Conservation (phyloP, 2,797 vertebrate species). For the Monodelphis domestica region DNA sequence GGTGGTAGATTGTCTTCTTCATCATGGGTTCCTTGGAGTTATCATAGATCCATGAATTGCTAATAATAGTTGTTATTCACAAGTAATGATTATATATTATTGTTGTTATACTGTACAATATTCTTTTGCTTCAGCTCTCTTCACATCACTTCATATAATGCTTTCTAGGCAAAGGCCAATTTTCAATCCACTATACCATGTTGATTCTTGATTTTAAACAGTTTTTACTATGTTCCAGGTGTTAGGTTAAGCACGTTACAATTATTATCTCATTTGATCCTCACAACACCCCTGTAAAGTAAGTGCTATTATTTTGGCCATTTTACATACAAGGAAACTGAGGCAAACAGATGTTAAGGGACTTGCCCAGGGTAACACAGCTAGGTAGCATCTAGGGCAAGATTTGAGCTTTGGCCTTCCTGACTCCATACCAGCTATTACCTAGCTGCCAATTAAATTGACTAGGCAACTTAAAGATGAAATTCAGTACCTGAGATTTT, state of each 20-base stretch:
- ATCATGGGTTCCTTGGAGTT: too few species aligned
- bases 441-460: background rate
- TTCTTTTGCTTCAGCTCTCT: too few species aligned
- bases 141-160: too few species aligned
- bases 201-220: background rate
- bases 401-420: background rate
- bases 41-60: too few species aligned
- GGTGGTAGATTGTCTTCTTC: too few species aligned
- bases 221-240: background rate
- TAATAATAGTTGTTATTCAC: too few species aligned
- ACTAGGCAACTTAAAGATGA: background rate
- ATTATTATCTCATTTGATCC: background rate
- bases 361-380: background rate
- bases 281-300: background rate
- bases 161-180: too few species aligned
- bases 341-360: background rate
- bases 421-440: background rate
- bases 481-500: conserved; percentile 8
- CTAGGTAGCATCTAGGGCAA: background rate
- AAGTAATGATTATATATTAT: too few species aligned
- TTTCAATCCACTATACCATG: background rate
- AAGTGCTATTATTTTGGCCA: background rate
- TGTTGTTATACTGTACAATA: too few species aligned
- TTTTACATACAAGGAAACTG: background rate
- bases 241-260: background rate